Evolutionary conservation across 1,140 invertebrate species (phyloP).

Genomic region (Belonocnema kinseyi): DNA sequence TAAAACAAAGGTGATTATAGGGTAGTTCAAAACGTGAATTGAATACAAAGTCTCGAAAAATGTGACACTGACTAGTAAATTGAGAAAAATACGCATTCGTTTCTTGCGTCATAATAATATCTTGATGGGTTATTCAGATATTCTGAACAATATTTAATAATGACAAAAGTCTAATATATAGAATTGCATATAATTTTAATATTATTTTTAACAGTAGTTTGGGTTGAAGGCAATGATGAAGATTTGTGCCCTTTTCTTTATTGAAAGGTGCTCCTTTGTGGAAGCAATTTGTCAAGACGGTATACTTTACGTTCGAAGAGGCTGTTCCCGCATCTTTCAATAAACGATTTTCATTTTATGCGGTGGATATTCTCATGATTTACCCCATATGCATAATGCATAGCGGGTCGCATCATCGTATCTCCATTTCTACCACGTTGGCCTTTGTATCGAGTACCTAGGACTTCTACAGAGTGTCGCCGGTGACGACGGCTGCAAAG

Average conservation of each 20-base stretch:
- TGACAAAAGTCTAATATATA: too few species aligned
- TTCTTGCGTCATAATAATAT: too few species aligned
- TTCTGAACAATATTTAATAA: too few species aligned
- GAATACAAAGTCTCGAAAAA: background rate
- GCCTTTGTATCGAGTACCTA: conserved; percentile 59
- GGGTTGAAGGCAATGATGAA: too few species aligned
- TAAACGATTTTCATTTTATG: conserved; percentile 62
- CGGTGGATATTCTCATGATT: conserved; percentile 54
- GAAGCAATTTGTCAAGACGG: conserved; percentile 28
- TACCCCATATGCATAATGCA: conserved; percentile 69
- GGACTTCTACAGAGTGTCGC: conserved; percentile 39
- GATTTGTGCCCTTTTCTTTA: background rate
- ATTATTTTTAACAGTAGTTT: too few species aligned
- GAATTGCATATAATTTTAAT: too few species aligned
- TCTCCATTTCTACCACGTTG: conserved; percentile 65
- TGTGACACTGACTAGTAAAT: background rate
- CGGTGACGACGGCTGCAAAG: conserved; percentile 65
- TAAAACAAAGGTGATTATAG: conserved; percentile 74
- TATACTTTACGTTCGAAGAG: conserved; percentile 20
- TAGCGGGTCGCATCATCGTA: conserved; percentile 70
- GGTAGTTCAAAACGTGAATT: conserved; percentile 31
- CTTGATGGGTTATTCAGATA: too few species aligned
- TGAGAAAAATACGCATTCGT: conserved; percentile 25
- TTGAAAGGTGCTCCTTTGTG: background rate
- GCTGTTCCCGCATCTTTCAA: conserved; percentile 53